Percentiles rank a stretch among this genome's conserved stretches.
Conservation (phyloP, 2,888 invertebrate genomes). For the Chaetoderma sp. region DNA sequence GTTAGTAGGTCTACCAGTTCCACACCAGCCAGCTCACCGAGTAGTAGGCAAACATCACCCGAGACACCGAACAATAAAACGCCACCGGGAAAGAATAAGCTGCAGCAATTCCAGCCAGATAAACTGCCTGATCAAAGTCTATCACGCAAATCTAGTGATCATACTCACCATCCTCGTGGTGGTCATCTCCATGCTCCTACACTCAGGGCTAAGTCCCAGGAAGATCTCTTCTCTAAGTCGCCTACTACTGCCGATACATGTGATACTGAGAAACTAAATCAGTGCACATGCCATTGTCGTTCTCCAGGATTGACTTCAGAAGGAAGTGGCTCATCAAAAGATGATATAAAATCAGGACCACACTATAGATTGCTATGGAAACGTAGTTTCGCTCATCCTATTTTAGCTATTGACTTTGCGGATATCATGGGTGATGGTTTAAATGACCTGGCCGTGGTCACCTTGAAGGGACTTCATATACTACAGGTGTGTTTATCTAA, state of each 20-base stretch:
- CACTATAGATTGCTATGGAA: constrained; percentile 67
- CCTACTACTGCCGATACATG: neutral
- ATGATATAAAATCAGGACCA: constrained; percentile 10
- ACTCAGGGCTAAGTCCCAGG: constrained; percentile 51
- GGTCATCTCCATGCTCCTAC: too few relatives aligned
- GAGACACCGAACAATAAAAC: neutral
- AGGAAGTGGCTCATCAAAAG: neutral
- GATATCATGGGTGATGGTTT: constrained; percentile 79
- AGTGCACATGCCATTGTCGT: neutral
- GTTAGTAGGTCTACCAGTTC: neutral
- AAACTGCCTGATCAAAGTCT: constrained; percentile 22
- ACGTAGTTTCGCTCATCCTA: constrained; percentile 75
- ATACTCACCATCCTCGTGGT: constrained; percentile 12
- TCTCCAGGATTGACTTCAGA: constrained; percentile 10
- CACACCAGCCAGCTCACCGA: neutral
- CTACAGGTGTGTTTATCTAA: constrained; percentile 72
- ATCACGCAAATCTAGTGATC: constrained; percentile 30
- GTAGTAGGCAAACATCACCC: neutral
- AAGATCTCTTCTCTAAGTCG: constrained; percentile 34
- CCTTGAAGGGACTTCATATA: constrained; percentile 77
- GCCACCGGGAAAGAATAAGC: neutral
- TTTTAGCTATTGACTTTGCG: constrained; percentile 75
- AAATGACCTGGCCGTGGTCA: constrained; percentile 77
- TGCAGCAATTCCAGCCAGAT: constrained; percentile 1
- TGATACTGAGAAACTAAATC: too few relatives aligned